Percentiles rank a stretch among this genome's conserved stretches.
phyloP scores from a whole-genome alignment of 2,113 vertebrate species.

The Sinocyclocheilus maitianheensis region DNA sequence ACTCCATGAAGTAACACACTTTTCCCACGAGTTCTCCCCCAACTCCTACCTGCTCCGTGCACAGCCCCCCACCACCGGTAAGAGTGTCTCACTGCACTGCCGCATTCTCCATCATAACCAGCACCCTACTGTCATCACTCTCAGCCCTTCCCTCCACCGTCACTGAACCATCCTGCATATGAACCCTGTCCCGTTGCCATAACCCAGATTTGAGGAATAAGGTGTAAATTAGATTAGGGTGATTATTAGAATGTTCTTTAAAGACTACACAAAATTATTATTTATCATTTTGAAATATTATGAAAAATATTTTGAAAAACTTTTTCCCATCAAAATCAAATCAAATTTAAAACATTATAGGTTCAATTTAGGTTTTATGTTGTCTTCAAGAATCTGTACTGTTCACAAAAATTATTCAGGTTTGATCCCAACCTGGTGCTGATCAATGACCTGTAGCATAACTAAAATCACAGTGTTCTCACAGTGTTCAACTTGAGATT shows the following conservation, averaged over 20 bases:
- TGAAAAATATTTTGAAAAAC: background rate
- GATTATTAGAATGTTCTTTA: background rate
- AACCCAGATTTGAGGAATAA: background rate
- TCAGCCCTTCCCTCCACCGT: background rate
- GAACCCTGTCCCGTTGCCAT: background rate
- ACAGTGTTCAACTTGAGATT: too few relatives aligned
- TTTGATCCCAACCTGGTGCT: too few relatives aligned
- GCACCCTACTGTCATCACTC: background rate
- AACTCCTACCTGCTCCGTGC: slow-evolving; percentile 87
- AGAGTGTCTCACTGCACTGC: slow-evolving; percentile 61
- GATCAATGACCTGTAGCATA: too few relatives aligned
- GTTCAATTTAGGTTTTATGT: background rate
- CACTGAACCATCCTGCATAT: background rate
- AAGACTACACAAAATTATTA: background rate
- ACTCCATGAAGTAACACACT: slow-evolving; percentile 33
- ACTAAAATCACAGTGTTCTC: too few relatives aligned
- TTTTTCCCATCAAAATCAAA: too few relatives aligned
- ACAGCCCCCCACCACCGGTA: slow-evolving; percentile 86
- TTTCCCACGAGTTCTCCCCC: slow-evolving; percentile 80
- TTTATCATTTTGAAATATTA: background rate
- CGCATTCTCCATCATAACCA: background rate
- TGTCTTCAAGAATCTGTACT: too few relatives aligned
- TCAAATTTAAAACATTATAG: too few relatives aligned
- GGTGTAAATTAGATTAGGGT: background rate
- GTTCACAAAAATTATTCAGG: too few relatives aligned